Evolutionary conservation across 2,888 invertebrate species (phyloP).

Genomic region (Polietes domitor): DNA sequence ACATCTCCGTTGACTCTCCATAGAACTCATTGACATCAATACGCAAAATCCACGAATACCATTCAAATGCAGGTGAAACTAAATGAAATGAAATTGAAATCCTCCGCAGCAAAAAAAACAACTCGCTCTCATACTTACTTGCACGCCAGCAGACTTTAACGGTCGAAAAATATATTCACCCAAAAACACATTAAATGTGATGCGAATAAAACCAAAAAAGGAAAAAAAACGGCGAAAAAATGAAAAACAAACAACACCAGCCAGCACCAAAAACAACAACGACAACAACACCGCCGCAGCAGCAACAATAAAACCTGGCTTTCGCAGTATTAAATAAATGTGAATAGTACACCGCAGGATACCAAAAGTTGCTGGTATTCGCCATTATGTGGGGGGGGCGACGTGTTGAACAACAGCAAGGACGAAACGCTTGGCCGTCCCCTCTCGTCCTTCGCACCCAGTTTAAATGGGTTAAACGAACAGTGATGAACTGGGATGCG

Average conservation of each 20-base stretch:
- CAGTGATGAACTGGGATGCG: slow-evolving; percentile 23
- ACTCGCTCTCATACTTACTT: background rate
- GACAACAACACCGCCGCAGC: background rate
- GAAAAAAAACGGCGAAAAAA: background rate
- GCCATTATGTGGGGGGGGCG: background rate
- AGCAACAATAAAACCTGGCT: slow-evolving; percentile 4
- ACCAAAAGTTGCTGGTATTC: slow-evolving; percentile 17
- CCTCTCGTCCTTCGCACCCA: background rate
- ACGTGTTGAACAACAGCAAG: background rate
- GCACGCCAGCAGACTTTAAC: background rate
- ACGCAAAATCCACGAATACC: background rate
- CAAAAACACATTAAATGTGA: slow-evolving; percentile 24
- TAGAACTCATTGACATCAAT: slow-evolving; percentile 19
- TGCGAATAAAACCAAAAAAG: slow-evolving; percentile 18
- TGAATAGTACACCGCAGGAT: slow-evolving; percentile 28
- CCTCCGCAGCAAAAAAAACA: background rate
- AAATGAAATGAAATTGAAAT: slow-evolving; percentile 21
- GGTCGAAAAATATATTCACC: background rate
- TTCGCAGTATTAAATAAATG: slow-evolving; percentile 7
- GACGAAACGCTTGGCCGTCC: background rate
- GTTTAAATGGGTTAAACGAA: slow-evolving; percentile 23
- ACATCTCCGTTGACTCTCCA: slow-evolving; percentile 16
- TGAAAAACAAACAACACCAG: slow-evolving; percentile 3
- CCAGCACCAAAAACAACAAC: no score
- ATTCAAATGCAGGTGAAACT: slow-evolving; percentile 17